Base-by-base conservation (phyloP, 1,140 invertebrate species). In the Aleiodes sp. region DNA sequence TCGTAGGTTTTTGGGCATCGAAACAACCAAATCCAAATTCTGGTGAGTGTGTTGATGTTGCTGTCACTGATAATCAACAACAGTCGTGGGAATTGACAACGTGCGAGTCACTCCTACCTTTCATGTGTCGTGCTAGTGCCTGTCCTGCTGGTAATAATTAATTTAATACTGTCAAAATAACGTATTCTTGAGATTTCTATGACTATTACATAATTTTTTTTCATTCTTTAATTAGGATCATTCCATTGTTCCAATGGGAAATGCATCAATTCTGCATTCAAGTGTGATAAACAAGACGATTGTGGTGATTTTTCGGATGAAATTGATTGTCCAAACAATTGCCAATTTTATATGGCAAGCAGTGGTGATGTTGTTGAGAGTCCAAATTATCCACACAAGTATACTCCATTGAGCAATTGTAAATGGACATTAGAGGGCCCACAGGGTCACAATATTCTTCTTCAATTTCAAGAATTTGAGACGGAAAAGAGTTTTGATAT, bases 391-490 rank as follows among this genome's bases (percentile, higher is more conserved):
- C 96, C 97, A 1, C 93, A 96, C 75, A 95, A 96, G 78, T 98
- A 99, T 82, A 89, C 90, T 63, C 89, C 95, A 2, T 90, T 97
- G 60, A 92, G 92, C 64, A 95, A 98, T 79, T 99, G 97, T 83
- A 97, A 97, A 86, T 99, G 97, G 97, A 98, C 96, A 0, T 87
- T 99, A 52, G 97, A 99, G 88, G 96, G 96, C 26, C 96, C 96
- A 3, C 91, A 98, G 84, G 97, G 97, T 39, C 95, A 97, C 82
- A 96, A 96, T 76, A 96, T 98, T 70, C 90, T 96, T 31, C 87
- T 98, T 65, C 91, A 98, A 91, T 97, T 99, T 85, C 95, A 96
- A 89, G 94, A 97, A 87, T 98, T 99, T 84, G 96, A 97, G 81
- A 99, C 97, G 3, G 97, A 99, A 86, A 94, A 96, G 82, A 93